phyloP scores from a whole-genome alignment of 2,888 invertebrate genomes.

The Deilephila elpenor region DNA sequence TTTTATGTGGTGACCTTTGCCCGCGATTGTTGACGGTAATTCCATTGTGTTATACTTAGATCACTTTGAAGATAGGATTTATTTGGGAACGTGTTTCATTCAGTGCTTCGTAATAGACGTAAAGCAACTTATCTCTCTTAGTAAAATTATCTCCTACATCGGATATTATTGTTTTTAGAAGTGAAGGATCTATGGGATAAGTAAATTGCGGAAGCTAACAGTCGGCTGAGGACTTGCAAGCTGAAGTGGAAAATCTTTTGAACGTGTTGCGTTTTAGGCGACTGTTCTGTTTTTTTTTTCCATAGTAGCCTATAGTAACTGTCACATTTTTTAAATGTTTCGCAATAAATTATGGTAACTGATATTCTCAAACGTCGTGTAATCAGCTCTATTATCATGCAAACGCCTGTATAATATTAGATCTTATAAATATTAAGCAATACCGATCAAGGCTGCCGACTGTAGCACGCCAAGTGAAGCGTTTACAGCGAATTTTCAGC shows the following conservation, averaged over 20 bases:
- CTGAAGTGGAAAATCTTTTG: too few species aligned
- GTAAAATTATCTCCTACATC: too few species aligned
- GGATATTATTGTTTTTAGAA: too few species aligned
- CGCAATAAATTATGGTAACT: neutral
- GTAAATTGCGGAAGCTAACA: too few species aligned
- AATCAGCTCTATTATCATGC: neutral
- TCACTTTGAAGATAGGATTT: conserved; percentile 10
- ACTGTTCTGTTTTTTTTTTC: neutral
- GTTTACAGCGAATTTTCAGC: conserved; percentile 37
- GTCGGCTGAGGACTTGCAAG: too few species aligned
- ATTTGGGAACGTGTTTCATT: neutral
- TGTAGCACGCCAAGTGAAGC: conserved; percentile 35
- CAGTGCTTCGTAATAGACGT: neutral
- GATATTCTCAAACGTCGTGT: neutral
- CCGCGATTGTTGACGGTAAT: conserved; percentile 21
- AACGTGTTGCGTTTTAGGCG: too few species aligned
- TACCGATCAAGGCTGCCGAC: conserved; percentile 42
- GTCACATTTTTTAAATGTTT: neutral
- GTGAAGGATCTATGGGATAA: too few species aligned
- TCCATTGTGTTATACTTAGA: conserved; percentile 29
- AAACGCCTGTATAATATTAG: conserved; percentile 28
- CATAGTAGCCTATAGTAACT: neutral
- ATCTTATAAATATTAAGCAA: conserved; percentile 44
- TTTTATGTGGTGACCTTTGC: conserved; percentile 23
- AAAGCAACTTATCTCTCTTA: neutral